A percentile compares a stretch with the other conserved stretches of the same genome.
phyloP scores from a whole-genome alignment of 2,113 vertebrate species.

The Puntigrus tetrazona region DNA sequence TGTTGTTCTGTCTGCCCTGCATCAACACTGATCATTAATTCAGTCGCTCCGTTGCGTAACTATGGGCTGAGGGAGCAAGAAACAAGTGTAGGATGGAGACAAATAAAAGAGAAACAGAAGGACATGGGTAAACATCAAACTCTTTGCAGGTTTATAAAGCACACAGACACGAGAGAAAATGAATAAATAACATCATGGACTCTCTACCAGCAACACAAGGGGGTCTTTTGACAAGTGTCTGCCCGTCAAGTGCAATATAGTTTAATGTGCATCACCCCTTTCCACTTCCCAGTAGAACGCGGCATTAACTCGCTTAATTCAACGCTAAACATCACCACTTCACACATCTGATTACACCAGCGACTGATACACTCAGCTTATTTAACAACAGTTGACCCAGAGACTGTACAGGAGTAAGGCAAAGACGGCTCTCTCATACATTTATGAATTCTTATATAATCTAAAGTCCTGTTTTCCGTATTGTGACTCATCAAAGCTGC shows the following conservation, averaged over 20 bases:
- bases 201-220: not conserved
- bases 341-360: not conserved
- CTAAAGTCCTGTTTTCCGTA: not conserved
- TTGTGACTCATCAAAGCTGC: not conserved
- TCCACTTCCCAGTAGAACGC: not conserved
- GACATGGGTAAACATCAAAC: not conserved
- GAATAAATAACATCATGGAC: not conserved
- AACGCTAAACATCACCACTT: not conserved
- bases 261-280: not conserved
- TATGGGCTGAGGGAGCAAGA: not conserved
- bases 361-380: not conserved
- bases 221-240: not conserved
- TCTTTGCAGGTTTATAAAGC: constrained; percentile 1
- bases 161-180: not conserved
- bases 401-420: not conserved
- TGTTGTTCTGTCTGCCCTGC: not conserved
- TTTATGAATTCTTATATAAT: not conserved
- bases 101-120: not conserved
- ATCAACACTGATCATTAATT: constrained; percentile 14
- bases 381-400: not conserved
- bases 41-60: constrained; percentile 17
- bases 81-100: not conserved
- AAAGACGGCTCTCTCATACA: not conserved
- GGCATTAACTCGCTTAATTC: not conserved
- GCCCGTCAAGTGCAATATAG: not conserved